A percentile compares a stretch with the other conserved stretches of the same genome.
Evolutionary conservation across 1,140 invertebrate genomes (phyloP).

Genomic region (Bombus impatiens): DNA sequence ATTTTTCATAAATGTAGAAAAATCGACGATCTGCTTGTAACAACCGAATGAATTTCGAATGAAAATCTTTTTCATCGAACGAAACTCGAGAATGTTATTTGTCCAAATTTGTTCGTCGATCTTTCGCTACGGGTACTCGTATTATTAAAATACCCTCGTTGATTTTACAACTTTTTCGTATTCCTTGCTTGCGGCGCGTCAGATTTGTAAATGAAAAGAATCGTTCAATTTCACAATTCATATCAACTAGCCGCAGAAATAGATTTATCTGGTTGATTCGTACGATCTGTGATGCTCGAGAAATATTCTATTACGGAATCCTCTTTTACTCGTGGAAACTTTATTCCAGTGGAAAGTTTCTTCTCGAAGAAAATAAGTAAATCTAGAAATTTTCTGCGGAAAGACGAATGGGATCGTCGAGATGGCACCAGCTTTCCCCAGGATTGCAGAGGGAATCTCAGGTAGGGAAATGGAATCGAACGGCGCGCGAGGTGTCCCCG

Average conservation of each 20-base stretch:
- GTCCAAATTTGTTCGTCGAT: too few relatives aligned
- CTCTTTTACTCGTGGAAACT: neutral
- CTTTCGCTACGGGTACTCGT: too few relatives aligned
- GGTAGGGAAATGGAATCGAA: constrained; percentile 49
- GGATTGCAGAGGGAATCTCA: constrained; percentile 38
- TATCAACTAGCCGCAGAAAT: neutral
- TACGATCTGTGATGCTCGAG: neutral
- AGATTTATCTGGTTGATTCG: neutral
- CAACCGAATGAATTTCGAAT: too few relatives aligned
- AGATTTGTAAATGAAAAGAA: neutral
- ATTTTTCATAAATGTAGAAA: too few relatives aligned
- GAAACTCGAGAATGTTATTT: too few relatives aligned
- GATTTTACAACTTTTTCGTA: too few relatives aligned
- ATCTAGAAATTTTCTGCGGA: constrained; percentile 10
- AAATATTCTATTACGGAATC: neutral
- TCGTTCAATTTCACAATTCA: neutral
- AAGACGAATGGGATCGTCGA: constrained; percentile 30
- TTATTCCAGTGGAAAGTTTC: neutral
- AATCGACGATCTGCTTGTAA: too few relatives aligned
- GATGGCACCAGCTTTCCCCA: neutral
- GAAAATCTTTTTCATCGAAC: too few relatives aligned
- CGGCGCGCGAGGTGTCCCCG: neutral
- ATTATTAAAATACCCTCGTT: too few relatives aligned
- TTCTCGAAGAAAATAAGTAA: constrained; percentile 3
- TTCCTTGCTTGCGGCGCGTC: neutral